Conservation (phyloP, 2,888 invertebrate species). For the Polyommatus icarus region DNA sequence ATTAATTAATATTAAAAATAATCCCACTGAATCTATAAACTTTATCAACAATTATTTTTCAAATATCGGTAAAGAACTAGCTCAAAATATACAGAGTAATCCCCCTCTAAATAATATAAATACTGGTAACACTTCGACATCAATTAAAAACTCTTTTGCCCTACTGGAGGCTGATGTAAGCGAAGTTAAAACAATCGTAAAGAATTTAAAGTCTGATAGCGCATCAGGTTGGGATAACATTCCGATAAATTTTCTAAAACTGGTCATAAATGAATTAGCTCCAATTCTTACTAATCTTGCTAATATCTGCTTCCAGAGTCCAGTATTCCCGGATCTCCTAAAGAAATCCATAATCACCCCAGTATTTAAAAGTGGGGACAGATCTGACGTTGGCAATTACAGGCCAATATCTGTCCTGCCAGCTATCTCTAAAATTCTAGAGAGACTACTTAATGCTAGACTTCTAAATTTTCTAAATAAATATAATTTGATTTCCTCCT, state of each 20-base stretch:
- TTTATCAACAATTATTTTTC: no score
- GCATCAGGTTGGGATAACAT: constrained; percentile 16
- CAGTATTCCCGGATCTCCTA: not conserved
- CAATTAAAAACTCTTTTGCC: no score
- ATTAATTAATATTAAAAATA: no score
- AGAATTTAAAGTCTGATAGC: not conserved
- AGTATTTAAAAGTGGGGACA: no score
- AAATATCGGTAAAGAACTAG: no score
- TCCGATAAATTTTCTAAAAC: not conserved
- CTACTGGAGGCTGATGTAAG: not conserved
- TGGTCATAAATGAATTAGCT: not conserved
- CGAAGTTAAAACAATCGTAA: not conserved
- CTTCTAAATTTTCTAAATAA: not conserved
- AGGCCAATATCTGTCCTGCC: no score
- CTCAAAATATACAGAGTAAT: no score
- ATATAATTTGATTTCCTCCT: not conserved
- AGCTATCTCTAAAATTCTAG: no score
- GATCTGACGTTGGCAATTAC: no score
- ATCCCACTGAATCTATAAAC: no score
- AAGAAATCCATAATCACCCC: not conserved
- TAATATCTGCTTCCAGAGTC: not conserved
- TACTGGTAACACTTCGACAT: no score
- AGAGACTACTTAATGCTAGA: not conserved
- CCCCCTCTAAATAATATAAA: no score
- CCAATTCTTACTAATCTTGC: not conserved